Evolutionary conservation across 1,140 invertebrate species (phyloP).

Genomic region (Drosophila mojavensis): DNA sequence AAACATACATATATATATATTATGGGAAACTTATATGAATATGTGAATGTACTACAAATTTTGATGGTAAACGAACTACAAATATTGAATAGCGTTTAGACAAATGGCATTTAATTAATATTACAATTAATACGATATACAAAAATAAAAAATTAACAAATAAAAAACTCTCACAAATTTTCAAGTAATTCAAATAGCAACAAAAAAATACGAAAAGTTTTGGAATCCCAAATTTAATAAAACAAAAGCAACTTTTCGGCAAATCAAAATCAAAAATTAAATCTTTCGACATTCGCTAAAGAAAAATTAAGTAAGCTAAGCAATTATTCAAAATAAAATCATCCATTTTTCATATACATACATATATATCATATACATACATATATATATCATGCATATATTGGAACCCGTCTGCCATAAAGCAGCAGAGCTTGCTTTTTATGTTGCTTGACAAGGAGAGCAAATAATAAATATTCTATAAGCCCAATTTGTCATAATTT

Average conservation of each 20-base stretch:
- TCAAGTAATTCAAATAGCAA: slow-evolving; percentile 72
- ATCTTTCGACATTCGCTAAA: slow-evolving; percentile 55
- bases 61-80: slow-evolving; percentile 67
- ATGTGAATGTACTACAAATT: slow-evolving; percentile 38
- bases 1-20: slow-evolving; percentile 13
- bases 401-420: slow-evolving; percentile 25
- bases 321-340: slow-evolving; percentile 40
- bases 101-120: slow-evolving; percentile 70
- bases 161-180: slow-evolving; percentile 67
- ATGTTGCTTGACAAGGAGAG: slow-evolving; percentile 58
- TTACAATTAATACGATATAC: slow-evolving; percentile 36
- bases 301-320: slow-evolving; percentile 54
- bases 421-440: slow-evolving; percentile 48
- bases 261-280: slow-evolving; percentile 75
- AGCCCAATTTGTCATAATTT: slow-evolving; percentile 68
- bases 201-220: slow-evolving; percentile 31
- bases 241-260: slow-evolving; percentile 58
- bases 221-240: slow-evolving; percentile 58
- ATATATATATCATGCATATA: slow-evolving; percentile 28
- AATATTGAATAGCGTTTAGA: slow-evolving; percentile 77
- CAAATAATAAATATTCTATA: slow-evolving; percentile 28
- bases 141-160: slow-evolving; percentile 7
- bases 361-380: neutral
- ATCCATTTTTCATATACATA: slow-evolving; percentile 24
- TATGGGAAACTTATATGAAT: slow-evolving; percentile 62